These are phyloP conservation scores for Rotaria sp. DNA, from an alignment of 2,888 invertebrate species.

Conservation along the genomic window DNA sequence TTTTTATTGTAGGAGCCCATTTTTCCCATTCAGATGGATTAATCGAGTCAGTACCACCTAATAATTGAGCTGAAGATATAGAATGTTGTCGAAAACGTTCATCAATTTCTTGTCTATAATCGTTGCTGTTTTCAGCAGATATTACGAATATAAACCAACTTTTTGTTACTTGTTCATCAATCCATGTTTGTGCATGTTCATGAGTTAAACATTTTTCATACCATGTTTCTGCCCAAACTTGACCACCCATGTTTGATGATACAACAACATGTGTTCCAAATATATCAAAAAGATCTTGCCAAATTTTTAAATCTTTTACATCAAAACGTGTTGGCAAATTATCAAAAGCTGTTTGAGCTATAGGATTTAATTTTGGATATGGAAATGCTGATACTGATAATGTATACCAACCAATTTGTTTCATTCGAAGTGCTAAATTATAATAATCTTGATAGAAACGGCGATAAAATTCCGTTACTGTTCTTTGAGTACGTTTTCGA, in stretches of 20 bases:
- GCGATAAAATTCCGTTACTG: not conserved
- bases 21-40: not conserved
- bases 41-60: not conserved
- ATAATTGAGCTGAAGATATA: not conserved
- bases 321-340: not conserved
- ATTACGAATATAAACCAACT: not conserved
- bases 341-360: not conserved
- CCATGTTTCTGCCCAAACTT: slow-evolving; percentile 20
- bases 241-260: not conserved
- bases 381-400: not conserved
- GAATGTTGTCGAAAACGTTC: not conserved
- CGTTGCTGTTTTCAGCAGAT: not conserved
- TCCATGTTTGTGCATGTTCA: not conserved
- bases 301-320: not conserved
- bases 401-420: slow-evolving; percentile 11
- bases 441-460: not conserved
- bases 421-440: not conserved
- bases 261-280: not conserved
- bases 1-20: not conserved
- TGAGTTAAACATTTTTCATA: not conserved
- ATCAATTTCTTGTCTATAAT: not conserved
- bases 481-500: not conserved
- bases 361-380: not conserved
- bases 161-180: not conserved
- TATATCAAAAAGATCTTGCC: not conserved